Base-by-base conservation (phyloP, 1,140 invertebrate genomes). In the Dryas iulia region DNA sequence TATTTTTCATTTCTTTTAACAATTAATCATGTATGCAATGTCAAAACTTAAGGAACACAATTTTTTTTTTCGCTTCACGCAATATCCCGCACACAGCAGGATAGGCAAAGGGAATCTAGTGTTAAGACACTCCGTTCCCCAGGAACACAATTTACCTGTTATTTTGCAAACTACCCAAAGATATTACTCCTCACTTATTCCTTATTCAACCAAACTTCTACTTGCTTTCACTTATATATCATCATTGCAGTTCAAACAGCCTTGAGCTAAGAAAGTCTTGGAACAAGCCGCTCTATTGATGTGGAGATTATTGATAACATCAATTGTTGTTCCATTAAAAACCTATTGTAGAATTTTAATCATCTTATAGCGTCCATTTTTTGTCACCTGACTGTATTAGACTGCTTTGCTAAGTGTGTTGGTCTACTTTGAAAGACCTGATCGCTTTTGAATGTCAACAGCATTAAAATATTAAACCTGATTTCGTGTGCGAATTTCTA, bases 261-360 rank as follows among this genome's bases (percentile, higher is more conserved):
- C 73, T 58, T 35, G 18, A 78, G 82, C 73, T 59, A 81, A 67
- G 82, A 83, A 83, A 84, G 80, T 81, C 54, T 68, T 61, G 69
- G 68, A 76, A 77, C 56, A 76, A 72, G 76, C 72, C 58, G 58
- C 65, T 63, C 25, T 69, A 72, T 71, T 64, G 65, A 69, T 69
- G 66, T 73, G 69, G 54, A 39, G 59, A 31, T 58, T 56, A 61
- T 58, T 28, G 61, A 65, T 72, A 59, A 56, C 59, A 72, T 68
- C 71, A 60, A 72, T 61, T 59, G 47, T 35, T 67, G 66, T 52
- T 68, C 71, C 58, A 66, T 58, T 68, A 25, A 54, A 23, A 54
- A 4, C 8, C 39, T 12, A 30, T 11, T 67, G 47, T 56, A 59
- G 23, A 60, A 24, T 24, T 66, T 67, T 56, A 28, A 24, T 56